phyloP scores from a whole-genome alignment of 1,140 invertebrate species.

The Oreohelix idahoensis region DNA sequence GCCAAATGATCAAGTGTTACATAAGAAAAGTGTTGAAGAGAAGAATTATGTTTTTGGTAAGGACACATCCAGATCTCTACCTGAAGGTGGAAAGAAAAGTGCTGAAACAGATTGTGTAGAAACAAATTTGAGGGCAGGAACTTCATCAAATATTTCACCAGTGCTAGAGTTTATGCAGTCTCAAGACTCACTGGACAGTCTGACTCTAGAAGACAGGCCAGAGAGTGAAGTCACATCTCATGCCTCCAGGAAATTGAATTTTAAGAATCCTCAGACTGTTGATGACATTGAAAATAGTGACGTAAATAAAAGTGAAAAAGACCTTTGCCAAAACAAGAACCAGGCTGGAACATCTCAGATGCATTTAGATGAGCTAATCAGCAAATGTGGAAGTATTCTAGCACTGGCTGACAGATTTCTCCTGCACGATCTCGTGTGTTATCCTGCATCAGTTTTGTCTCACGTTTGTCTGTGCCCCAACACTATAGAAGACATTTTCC shows the following conservation, averaged over 20 bases:
- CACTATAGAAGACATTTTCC: conserved; percentile 21
- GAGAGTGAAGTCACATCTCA: background rate
- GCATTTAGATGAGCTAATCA: background rate
- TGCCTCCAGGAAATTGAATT: background rate
- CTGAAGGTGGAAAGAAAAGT: background rate
- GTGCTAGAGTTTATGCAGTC: background rate
- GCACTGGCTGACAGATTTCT: conserved; percentile 30
- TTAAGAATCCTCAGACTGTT: background rate
- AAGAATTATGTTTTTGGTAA: background rate
- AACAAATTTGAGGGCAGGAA: background rate
- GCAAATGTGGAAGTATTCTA: conserved; percentile 23
- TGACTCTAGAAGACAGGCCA: background rate
- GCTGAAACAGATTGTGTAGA: background rate
- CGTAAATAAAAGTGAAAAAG: background rate
- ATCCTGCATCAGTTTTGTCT: conserved; percentile 17
- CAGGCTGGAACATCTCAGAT: background rate
- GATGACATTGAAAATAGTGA: background rate
- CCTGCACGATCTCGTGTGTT: conserved; percentile 2
- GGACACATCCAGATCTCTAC: background rate
- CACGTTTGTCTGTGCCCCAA: conserved; percentile 9
- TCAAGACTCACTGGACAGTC: background rate
- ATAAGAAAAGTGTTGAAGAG: background rate
- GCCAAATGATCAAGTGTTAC: background rate
- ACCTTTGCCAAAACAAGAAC: background rate
- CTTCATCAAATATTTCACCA: background rate